A percentile compares a stretch with the other conserved stretches of the same genome.
Evolutionary conservation across 2,113 vertebrate species (phyloP).

Genomic region (Phycodurus eques): DNA sequence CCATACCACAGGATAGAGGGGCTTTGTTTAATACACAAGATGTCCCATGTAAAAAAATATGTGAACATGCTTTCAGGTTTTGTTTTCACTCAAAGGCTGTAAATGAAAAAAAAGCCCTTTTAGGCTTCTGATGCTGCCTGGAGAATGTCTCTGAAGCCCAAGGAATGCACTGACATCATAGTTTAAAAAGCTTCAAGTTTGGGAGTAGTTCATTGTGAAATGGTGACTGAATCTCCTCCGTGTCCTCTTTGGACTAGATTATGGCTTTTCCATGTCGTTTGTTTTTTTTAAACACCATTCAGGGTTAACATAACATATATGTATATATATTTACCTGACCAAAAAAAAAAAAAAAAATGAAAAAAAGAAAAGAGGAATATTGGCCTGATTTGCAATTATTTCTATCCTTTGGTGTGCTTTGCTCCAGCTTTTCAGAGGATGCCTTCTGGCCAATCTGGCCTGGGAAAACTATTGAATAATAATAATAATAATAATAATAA

Average conservation of each 20-base stretch:
- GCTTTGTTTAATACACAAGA: no score
- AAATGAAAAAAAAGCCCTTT: constrained; percentile 31
- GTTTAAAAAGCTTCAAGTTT: constrained; percentile 36
- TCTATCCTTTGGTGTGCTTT: no score
- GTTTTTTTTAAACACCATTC: constrained; percentile 7
- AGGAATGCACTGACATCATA: constrained; percentile 67
- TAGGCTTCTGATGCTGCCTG: constrained; percentile 51
- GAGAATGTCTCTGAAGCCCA: constrained; percentile 57
- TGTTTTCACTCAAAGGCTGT: constrained; percentile 26
- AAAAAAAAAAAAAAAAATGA: no score
- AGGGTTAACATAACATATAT: constrained; percentile 1
- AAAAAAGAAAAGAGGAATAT: background rate
- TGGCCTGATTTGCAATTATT: background rate
- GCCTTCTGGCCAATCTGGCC: no score
- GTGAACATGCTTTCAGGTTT: constrained; percentile 19
- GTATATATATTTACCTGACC: background rate
- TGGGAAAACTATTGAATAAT: no score
- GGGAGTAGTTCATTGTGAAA: constrained; percentile 37
- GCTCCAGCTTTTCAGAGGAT: no score
- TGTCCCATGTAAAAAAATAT: background rate
- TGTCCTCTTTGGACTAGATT: constrained; percentile 34
- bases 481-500: no score
- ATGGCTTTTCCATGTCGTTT: constrained; percentile 24
- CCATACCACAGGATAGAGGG: background rate
- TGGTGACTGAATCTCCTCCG: constrained; percentile 33